Evolutionary conservation across 2,888 invertebrate species (phyloP).

Genomic region (Troides helena): DNA sequence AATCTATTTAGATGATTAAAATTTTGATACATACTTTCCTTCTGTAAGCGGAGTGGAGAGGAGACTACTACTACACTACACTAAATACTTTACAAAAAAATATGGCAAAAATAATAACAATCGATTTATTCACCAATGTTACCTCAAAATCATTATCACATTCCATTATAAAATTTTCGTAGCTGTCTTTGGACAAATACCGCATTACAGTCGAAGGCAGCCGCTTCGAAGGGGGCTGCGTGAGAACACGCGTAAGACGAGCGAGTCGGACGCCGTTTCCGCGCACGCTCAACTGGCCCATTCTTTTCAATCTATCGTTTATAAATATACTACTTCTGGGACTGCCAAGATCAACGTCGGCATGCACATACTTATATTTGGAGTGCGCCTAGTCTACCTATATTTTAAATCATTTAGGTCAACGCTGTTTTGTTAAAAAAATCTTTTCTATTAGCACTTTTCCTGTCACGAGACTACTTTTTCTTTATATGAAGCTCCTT

Average conservation of each 20-base stretch:
- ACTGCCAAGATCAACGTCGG: conserved; percentile 61
- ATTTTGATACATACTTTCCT: too few relatives aligned
- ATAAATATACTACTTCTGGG: conserved; percentile 64
- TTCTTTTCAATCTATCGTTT: conserved; percentile 55
- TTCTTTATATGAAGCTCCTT: neutral
- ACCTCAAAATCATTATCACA: conserved; percentile 72
- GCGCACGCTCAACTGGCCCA: conserved; percentile 61
- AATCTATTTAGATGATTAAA: neutral
- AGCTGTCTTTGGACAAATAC: conserved; percentile 53
- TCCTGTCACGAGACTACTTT: conserved; percentile 10
- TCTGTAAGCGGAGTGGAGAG: too few relatives aligned
- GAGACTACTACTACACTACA: neutral
- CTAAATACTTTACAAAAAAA: neutral
- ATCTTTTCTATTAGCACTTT: neutral
- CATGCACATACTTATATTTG: conserved; percentile 52
- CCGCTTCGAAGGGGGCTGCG: conserved; percentile 40
- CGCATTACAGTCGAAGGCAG: conserved; percentile 51
- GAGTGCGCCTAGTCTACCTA: conserved; percentile 27
- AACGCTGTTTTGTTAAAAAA: conserved; percentile 7
- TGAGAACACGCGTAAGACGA: conserved; percentile 38
- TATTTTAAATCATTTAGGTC: conserved; percentile 21
- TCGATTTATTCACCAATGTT: conserved; percentile 28
- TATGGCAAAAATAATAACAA: neutral
- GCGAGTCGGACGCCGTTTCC: conserved; percentile 48
- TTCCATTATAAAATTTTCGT: conserved; percentile 70